Evolutionary conservation across 1,140 invertebrate genomes (phyloP).

Genomic region (Lepidotrigona ventralis): DNA sequence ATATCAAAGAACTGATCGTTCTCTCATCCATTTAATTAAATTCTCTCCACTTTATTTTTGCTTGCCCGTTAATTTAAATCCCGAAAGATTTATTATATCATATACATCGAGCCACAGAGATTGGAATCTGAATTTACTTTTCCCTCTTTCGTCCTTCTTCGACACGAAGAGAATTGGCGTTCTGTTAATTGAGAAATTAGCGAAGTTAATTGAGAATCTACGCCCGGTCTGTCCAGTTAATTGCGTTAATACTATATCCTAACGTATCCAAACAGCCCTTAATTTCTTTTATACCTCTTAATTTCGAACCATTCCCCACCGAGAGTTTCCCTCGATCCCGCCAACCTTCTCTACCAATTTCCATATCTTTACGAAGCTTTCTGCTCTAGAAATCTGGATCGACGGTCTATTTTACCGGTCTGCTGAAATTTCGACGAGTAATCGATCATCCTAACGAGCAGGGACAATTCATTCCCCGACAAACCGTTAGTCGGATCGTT

Average conservation of each 20-base stretch:
- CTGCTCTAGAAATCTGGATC: neutral
- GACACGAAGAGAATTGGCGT: neutral
- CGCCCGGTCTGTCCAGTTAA: slow-evolving; percentile 45
- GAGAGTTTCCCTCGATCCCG: neutral
- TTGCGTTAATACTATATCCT: slow-evolving; percentile 42
- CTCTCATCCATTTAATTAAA: too few relatives aligned
- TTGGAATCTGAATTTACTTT: neutral
- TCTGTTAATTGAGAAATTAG: slow-evolving; percentile 63
- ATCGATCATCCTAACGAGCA: neutral
- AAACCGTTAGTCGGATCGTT: neutral
- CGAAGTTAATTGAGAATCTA: slow-evolving; percentile 61
- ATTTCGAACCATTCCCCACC: neutral
- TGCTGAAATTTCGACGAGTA: neutral
- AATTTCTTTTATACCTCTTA: neutral
- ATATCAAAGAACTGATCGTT: too few relatives aligned
- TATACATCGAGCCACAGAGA: neutral
- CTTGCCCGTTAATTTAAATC: too few relatives aligned
- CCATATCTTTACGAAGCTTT: slow-evolving; percentile 2
- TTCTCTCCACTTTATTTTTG: too few relatives aligned
- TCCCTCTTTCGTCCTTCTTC: too few relatives aligned
- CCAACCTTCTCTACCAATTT: neutral
- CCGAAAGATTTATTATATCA: neutral
- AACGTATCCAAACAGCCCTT: too few relatives aligned
- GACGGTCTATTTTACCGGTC: neutral
- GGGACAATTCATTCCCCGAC: neutral